Base-by-base conservation (phyloP, 2,113 vertebrate genomes). In the Callospermophilus lateralis region DNA sequence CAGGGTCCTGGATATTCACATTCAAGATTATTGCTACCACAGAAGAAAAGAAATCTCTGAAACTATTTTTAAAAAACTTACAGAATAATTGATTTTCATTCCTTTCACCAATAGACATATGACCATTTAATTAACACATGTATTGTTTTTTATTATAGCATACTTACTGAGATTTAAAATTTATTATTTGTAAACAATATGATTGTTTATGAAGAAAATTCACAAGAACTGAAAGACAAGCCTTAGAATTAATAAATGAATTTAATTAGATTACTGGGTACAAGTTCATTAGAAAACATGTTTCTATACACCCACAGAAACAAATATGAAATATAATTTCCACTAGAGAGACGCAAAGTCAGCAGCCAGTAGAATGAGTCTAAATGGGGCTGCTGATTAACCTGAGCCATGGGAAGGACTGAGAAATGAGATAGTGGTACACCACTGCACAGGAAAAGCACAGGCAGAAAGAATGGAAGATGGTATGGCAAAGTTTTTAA, bases 21-120 rank as follows among this genome's bases (percentile, higher is more conserved):
- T 32, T 89, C 48, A 84, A 55, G 39, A 1, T 12, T 95, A 28
- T 51, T 84, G 4, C 58, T 76, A 15, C 37, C 79, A 42, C 30
- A 91, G 37, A 87, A 6, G 9, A 84, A 95, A 83, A 93, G n/a
- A 93, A 94, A 58, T 79, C 24, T 86, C 58, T 88, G 80, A 88
- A 32, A 76, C 37, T 5, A 45, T 81, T 70, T 90, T 24, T 8
- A 53, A 51, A 88, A 88, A 86, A 0, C 2, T 20, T 91, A 81
- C 70, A 58, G 4, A 76, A 65, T 90, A 81, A 70, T 77, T 77
- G 9, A 34, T 94, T 88, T 67, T 74, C 58, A 55, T 92, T 81
- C 51, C 61, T 58, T 63, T 78, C 10, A 2, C 1, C 30, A 68
- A 76, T 79, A 89, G 9, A 6, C 90, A 81, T 72, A 16, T n/a